Percentiles rank a stretch among this genome's conserved stretches.
Evolutionary conservation across 2,888 invertebrate species (phyloP).

Genomic region (Keiferia lycopersicella): DNA sequence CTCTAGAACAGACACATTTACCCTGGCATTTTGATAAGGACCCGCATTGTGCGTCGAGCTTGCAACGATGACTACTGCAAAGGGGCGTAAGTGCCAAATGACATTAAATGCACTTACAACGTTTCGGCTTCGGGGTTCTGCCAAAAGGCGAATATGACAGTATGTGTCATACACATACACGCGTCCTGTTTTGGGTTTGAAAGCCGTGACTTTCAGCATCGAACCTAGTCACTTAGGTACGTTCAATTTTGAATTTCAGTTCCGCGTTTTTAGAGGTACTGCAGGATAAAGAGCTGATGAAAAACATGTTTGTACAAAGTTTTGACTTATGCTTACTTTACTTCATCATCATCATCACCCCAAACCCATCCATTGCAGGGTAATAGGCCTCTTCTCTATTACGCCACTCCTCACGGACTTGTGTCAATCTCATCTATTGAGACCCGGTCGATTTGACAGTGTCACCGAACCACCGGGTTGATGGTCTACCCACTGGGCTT

Average conservation of each 20-base stretch:
- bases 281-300: background rate
- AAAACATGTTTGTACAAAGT: background rate
- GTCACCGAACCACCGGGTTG: no score
- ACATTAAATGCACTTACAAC: constrained; percentile 3
- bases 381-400: no score
- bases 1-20: constrained; percentile 36
- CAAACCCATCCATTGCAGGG: no score
- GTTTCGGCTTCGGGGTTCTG: background rate
- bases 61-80: background rate
- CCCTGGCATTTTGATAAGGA: constrained; percentile 61
- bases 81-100: constrained; percentile 2
- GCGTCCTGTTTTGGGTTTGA: constrained; percentile 8
- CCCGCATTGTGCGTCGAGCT: constrained; percentile 32
- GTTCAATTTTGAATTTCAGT: background rate
- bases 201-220: background rate
- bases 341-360: no score
- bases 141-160: constrained; percentile 15
- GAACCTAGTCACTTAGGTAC: no score
- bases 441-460: no score
- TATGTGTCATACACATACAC: constrained; percentile 11
- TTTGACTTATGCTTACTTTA: no score
- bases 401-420: no score
- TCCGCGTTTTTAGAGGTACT: background rate
- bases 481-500: no score
- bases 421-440: no score